A percentile compares a stretch with the other conserved stretches of the same genome.
phyloP scores from a whole-genome alignment of 2,888 invertebrate species.

The Linnaemya vulpina region DNA sequence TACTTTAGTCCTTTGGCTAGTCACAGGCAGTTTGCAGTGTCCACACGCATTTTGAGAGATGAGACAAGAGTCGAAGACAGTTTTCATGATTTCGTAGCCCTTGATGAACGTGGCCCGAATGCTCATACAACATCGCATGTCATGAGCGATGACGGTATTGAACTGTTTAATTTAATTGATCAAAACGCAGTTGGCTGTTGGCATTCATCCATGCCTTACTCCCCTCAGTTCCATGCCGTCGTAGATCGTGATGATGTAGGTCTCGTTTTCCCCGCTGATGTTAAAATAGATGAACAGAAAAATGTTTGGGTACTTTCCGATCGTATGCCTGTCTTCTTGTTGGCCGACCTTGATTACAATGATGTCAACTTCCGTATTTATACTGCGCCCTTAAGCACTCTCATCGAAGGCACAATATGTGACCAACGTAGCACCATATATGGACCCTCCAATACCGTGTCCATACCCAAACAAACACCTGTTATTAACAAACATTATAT shows the following conservation, averaged over 20 bases:
- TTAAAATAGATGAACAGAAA: constrained; percentile 88
- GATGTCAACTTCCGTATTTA: constrained; percentile 91
- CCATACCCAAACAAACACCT: constrained; percentile 72
- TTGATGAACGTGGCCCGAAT: constrained; percentile 87
- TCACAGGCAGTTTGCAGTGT: constrained; percentile 90
- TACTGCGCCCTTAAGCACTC: constrained; percentile 86
- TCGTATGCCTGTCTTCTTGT: constrained; percentile 91
- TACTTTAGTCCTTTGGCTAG: constrained; percentile 92
- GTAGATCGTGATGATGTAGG: constrained; percentile 90
- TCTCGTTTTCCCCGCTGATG: constrained; percentile 90
- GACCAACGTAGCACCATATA: constrained; percentile 83
- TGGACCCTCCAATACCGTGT: constrained; percentile 77
- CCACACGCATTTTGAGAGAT: constrained; percentile 89
- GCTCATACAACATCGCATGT: constrained; percentile 89
- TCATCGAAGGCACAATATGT: constrained; percentile 89
- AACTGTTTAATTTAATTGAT: constrained; percentile 90
- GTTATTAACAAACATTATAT: constrained; percentile 75
- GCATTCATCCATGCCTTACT: constrained; percentile 87
- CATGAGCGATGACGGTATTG: constrained; percentile 89
- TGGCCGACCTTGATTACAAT: constrained; percentile 87
- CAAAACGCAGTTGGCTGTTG: constrained; percentile 93
- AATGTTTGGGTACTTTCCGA: constrained; percentile 93
- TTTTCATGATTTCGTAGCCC: constrained; percentile 87
- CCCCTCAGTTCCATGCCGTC: constrained; percentile 87
- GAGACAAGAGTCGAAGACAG: constrained; percentile 87